Evolutionary conservation across 2,113 vertebrate species (phyloP).

Genomic region (Hystrix brachyura): DNA sequence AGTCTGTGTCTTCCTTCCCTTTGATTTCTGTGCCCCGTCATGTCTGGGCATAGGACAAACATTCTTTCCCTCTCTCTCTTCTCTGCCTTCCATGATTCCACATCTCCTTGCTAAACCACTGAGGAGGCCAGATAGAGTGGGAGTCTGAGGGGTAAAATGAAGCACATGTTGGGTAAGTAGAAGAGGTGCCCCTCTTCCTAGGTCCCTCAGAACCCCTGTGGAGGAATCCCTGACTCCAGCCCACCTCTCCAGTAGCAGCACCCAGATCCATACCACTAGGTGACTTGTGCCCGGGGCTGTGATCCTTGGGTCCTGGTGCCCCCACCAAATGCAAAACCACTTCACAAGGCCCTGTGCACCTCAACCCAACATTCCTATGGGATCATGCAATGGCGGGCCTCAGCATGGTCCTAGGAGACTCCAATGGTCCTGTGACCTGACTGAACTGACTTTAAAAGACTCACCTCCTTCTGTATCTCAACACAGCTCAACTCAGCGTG

Average conservation of each 20-base stretch:
- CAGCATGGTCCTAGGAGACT: background rate
- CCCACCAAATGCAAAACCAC: background rate
- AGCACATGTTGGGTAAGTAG: background rate
- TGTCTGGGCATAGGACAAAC: background rate
- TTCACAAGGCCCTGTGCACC: background rate
- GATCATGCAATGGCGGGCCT: background rate
- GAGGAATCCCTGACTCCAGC: background rate
- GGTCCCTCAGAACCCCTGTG: background rate
- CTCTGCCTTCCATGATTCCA: background rate
- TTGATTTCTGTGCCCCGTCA: background rate
- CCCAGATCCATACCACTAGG: background rate
- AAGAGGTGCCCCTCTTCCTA: background rate
- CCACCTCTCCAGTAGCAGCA: background rate
- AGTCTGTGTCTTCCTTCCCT: background rate
- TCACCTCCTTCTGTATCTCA: background rate
- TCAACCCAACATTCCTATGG: background rate
- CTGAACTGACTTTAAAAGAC: background rate
- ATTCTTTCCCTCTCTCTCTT: background rate
- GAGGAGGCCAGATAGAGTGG: background rate
- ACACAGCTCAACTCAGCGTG: background rate
- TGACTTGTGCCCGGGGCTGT: background rate
- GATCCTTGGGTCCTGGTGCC: background rate
- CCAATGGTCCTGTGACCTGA: background rate
- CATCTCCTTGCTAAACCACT: background rate
- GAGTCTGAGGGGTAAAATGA: background rate